Base-by-base conservation (phyloP, 2,888 invertebrate genomes). In the Cynaeus angustus region DNA sequence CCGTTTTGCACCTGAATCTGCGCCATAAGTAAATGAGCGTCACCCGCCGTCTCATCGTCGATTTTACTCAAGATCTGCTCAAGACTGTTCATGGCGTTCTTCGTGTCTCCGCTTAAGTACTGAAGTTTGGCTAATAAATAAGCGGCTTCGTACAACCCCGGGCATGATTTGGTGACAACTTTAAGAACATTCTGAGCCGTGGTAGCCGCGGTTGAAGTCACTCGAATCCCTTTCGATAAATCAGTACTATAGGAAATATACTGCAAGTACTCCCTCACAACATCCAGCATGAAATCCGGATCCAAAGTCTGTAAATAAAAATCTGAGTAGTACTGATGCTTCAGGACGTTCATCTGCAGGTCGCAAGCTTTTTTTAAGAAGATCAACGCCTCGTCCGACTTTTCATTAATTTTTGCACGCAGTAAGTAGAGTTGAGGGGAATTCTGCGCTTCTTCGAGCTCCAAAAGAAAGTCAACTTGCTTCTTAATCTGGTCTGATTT, bases 1-100 rank as follows among this genome's bases (percentile, higher is more conserved):
- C 89, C 88, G 79, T 91, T 90, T 67, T 90, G 90, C 4, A 96
- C 88, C 74, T 94, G 91, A 59, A 97, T 94, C 84, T 95, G 93
- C 0, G 98, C 95, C 86, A 96, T 89, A 7, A 98, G 86, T 0
- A 98, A 87, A 84, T 97, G 94, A 9, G 93, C 94, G 61, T 95
- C 94, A 0, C 93, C 92, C 80, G 91, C 92, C 0, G 93, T 91
- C 13, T 64, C 64, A n/a, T 91, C 89, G 81, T 96, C 94, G 9
- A 92, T 85, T 45, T 90, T 88, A 46, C 93, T 92, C 41, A 94
- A 85, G 62, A 96, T 89, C 78, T 91, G 90, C 74, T 92, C 91
- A 28, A 97, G 86, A 8, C 92, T 88, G 52, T 86, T 87, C 71
- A 92, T 89, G 0, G 97, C 94, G 26, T 90, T 89, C 70, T 88